Evolutionary conservation across 2,113 vertebrate genomes (phyloP), one percentile per base, ranked within the genome.

Genomic region (Podarcis cretensis): DNA sequence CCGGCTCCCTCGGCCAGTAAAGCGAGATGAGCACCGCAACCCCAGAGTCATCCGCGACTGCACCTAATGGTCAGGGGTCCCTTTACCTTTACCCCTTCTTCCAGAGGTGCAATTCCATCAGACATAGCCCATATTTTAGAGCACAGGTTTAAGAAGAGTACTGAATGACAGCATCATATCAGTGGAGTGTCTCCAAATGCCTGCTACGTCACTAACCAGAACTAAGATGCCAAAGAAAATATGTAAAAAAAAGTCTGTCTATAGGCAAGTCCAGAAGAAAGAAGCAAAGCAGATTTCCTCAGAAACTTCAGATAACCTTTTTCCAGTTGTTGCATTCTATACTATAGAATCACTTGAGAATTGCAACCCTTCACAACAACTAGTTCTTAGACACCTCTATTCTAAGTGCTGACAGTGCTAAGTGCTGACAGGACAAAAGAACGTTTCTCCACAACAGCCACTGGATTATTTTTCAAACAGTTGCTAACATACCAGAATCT

Each of bases 401-500:
- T 68, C 30, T 25, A 71, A 54, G 7, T 57, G 10, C 21, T 57
- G 7, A 57, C 68, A 80, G 43, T 37, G 37, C 30, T 25, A 71
- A 54, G 7, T 57, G 10, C 21, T 57, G 7, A 57, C 68, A 80
- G 37, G 35, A 66, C 25, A 68, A 65, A 37, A 23, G 40, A 37
- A 40, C 85, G 14, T 27, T 86, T 68, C 83, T 74, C 79, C 0
- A 91, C 84, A 43, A 81, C 0, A 76, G 87, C 85, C 75, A 76
- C n/a, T 74, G 63, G 40, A 82, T 59, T 80, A 30, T 10, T 71
- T 90, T 90, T 86, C 86, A 94, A 59, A 89, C 25, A 84, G 89
- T 91, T 43, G 37, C 81, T 92, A 90, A 95, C 84, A 78, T 95
- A 97, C 97, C 93, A 96, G 95, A 30, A 95, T 95, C 87, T 96